phyloP scores from a whole-genome alignment of 2,888 invertebrate genomes.

The Acrobasis consociella region DNA sequence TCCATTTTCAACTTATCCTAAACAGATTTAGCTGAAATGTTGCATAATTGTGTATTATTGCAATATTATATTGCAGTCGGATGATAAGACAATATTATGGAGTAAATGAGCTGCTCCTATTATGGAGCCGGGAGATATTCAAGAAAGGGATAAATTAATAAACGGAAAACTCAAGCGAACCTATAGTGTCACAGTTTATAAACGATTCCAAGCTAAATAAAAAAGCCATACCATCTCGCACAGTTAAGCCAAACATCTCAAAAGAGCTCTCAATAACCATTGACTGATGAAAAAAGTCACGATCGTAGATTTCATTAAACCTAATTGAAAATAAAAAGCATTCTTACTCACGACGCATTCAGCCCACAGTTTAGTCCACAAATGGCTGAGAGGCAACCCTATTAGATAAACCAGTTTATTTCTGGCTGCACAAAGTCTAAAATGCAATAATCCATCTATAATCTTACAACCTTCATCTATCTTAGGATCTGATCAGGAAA shows the following conservation, averaged over 20 bases:
- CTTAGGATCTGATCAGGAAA: constrained; percentile 36
- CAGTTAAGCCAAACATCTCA: neutral
- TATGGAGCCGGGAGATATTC: too few relatives aligned
- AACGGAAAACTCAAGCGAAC: too few relatives aligned
- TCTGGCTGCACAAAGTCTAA: constrained; percentile 31
- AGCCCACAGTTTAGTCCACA: constrained; percentile 67
- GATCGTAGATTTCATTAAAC: constrained; percentile 62
- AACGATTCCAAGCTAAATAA: neutral
- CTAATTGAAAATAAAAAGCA: constrained; percentile 72
- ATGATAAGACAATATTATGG: too few relatives aligned
- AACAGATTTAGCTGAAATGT: too few relatives aligned
- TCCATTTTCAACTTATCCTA: too few relatives aligned
- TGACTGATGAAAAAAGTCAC: neutral
- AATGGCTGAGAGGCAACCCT: constrained; percentile 44
- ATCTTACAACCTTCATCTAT: constrained; percentile 45
- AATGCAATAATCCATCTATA: constrained; percentile 29
- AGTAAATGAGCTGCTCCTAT: too few relatives aligned
- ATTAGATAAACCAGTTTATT: constrained; percentile 34
- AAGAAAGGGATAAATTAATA: too few relatives aligned
- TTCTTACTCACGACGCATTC: constrained; percentile 68
- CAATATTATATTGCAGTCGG: too few relatives aligned
- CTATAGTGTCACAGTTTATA: neutral
- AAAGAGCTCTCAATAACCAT: neutral
- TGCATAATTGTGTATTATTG: too few relatives aligned
- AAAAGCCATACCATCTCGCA: neutral